Evolutionary conservation across 2,113 vertebrate species (phyloP).

Genomic region (Calypte anna): DNA sequence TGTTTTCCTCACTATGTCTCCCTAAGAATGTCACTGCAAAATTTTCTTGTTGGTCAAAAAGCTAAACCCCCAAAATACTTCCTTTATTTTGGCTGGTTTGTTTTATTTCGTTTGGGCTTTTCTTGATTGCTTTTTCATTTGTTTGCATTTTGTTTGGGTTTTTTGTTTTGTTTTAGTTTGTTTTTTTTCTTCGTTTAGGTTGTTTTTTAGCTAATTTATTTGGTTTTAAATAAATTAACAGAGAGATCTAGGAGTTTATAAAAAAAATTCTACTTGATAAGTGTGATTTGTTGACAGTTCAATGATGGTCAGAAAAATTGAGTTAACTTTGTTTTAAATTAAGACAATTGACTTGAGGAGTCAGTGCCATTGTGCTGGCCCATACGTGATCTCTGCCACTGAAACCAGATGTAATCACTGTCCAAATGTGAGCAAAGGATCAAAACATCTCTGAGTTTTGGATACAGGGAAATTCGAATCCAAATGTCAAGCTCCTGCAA

Average conservation of each 20-base stretch:
- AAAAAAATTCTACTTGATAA: not conserved
- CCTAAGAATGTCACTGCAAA: not conserved
- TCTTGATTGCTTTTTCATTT: not conserved
- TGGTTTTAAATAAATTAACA: not conserved
- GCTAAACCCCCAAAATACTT: not conserved
- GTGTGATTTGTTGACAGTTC: not conserved
- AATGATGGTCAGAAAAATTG: not conserved
- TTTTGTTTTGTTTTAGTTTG: not conserved
- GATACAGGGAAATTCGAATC: not conserved
- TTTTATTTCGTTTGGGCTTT: rapidly evolving
- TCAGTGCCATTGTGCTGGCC: not conserved
- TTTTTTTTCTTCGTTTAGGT: not conserved
- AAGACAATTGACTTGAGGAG: not conserved
- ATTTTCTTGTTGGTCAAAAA: not conserved
- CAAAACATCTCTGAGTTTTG: not conserved
- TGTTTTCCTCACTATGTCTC: not conserved
- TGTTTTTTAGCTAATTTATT: no score
- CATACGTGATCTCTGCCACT: not conserved
- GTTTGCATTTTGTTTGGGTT: not conserved
- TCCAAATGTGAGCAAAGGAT: not conserved
- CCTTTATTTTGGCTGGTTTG: not conserved
- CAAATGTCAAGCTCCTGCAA: not conserved
- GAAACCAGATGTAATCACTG: not conserved
- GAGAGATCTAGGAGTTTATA: not conserved
- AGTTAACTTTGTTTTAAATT: not conserved